Evolutionary conservation across 2,888 invertebrate genomes (phyloP).

Genomic region (Platycnemis pennipes): DNA sequence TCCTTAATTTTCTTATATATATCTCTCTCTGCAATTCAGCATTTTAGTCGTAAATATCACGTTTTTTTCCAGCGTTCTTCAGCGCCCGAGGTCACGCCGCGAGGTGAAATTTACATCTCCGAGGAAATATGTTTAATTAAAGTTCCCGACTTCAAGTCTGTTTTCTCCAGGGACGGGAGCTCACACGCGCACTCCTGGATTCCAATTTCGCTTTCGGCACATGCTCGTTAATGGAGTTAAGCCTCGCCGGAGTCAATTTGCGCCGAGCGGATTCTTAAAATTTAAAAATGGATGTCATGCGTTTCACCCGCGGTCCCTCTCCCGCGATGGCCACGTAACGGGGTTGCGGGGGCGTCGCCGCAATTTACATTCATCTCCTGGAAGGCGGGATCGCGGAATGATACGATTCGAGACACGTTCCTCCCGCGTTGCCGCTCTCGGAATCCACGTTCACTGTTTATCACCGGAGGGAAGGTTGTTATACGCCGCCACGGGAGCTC

Average conservation of each 20-base stretch:
- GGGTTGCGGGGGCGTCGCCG: neutral
- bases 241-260: neutral
- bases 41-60: too few species aligned
- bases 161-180: neutral
- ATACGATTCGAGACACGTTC: slow-evolving; percentile 5
- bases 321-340: neutral
- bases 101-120: too few species aligned
- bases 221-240: neutral
- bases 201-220: neutral
- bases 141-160: neutral
- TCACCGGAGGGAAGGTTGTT: neutral
- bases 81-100: too few species aligned
- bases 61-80: too few species aligned
- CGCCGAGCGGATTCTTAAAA: neutral
- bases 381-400: neutral
- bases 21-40: too few species aligned
- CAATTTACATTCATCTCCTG: neutral
- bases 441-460: neutral
- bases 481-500: neutral
- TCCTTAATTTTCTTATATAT: too few species aligned
- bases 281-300: neutral
- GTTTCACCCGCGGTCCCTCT: neutral
- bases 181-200: neutral
- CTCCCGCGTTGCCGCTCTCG: neutral
- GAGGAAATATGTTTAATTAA: neutral